Conservation (phyloP, 2,113 vertebrate genomes). For the Dasypus novemcinctus region DNA sequence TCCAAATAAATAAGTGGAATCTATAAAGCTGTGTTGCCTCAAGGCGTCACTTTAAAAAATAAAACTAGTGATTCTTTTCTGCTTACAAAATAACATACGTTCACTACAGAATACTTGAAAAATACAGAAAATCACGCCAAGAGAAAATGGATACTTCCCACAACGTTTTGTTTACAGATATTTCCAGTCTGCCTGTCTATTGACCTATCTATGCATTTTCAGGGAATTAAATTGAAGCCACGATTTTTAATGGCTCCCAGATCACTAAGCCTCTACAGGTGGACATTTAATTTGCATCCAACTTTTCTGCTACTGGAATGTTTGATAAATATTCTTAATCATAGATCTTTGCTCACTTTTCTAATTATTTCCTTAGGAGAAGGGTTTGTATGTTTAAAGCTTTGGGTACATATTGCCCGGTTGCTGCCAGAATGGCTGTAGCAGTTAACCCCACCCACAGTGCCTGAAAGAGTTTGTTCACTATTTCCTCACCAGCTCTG, state of each 20-base stretch:
- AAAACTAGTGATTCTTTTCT: slow-evolving; percentile 23
- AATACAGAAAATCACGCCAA: neutral
- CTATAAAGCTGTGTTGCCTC: neutral
- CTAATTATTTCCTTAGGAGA: neutral
- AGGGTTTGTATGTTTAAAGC: too few species aligned
- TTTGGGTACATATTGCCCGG: accelerated
- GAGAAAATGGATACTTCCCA: neutral
- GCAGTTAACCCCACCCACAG: neutral
- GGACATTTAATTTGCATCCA: neutral
- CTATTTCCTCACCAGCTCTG: neutral
- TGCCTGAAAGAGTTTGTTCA: neutral
- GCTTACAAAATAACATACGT: neutral
- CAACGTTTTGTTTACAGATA: neutral
- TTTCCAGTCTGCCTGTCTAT: neutral
- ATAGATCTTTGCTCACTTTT: neutral
- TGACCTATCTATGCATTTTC: neutral
- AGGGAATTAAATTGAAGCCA: neutral
- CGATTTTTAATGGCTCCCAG: neutral
- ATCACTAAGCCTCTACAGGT: neutral
- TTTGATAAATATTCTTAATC: neutral
- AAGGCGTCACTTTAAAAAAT: neutral
- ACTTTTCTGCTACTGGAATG: neutral
- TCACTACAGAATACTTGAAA: slow-evolving; percentile 26
- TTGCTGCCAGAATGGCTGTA: too few species aligned
- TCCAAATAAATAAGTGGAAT: neutral